These are phyloP conservation scores for Plagiodera versicolora DNA, from an alignment of 2,888 invertebrate species.

Conservation along the genomic window DNA sequence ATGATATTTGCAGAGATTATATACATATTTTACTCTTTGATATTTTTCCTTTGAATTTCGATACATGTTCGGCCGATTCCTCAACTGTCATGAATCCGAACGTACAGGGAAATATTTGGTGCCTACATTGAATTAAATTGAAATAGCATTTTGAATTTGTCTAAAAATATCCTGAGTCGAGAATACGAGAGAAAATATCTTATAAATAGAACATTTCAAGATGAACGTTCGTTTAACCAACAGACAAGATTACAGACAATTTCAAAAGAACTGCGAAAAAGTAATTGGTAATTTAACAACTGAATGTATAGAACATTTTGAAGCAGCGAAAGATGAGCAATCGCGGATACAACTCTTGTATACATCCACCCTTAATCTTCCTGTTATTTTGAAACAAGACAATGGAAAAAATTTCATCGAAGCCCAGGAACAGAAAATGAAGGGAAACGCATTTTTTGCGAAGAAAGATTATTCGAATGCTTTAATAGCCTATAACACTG, in stretches of 20 bases:
- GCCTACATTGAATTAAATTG: not conserved
- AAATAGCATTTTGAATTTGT: constrained; percentile 13
- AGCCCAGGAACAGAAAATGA: constrained; percentile 67
- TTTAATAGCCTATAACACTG: constrained; percentile 69
- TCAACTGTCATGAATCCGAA: too few species aligned
- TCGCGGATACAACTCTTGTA: constrained; percentile 68
- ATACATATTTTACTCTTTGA: too few species aligned
- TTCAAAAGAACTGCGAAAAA: constrained; percentile 66
- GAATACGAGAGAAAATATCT: not conserved
- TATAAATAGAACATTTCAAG: constrained; percentile 23
- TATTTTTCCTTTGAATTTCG: too few species aligned
- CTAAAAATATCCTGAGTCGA: constrained; percentile 18
- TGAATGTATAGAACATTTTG: constrained; percentile 65
- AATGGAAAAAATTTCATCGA: constrained; percentile 60
- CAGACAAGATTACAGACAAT: constrained; percentile 41
- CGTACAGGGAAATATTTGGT: not conserved
- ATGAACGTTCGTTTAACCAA: constrained; percentile 19
- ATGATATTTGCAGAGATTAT: too few species aligned
- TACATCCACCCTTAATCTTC: constrained; percentile 49
- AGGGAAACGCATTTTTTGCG: constrained; percentile 74
- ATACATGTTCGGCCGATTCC: too few species aligned
- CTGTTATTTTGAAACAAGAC: constrained; percentile 36
- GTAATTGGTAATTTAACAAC: constrained; percentile 54
- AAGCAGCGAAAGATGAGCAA: constrained; percentile 63
- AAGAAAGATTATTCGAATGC: constrained; percentile 71